These are phyloP conservation scores for Ptychodera flava DNA, from an alignment of 35 echinoderm and acorn worm species.

Conservation along the genomic window DNA sequence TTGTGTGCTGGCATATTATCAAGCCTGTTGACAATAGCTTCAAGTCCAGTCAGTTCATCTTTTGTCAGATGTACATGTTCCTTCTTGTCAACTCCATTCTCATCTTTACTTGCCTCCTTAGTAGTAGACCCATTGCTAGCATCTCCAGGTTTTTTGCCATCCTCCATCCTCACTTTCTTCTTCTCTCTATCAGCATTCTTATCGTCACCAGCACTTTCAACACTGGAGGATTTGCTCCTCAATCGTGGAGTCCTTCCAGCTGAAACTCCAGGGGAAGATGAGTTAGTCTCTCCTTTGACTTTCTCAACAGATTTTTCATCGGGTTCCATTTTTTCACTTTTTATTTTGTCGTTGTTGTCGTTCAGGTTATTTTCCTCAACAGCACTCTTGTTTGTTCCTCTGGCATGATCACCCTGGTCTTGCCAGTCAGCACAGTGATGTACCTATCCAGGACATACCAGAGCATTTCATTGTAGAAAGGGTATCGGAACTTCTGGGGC, in stretches of 20 bases:
- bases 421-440: slow-evolving; percentile 60
- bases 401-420: not conserved
- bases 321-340: not conserved
- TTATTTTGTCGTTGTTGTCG: not conserved
- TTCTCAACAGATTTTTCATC: not conserved
- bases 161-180: not conserved
- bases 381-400: not conserved
- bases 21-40: slow-evolving; percentile 36
- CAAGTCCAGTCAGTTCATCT: slow-evolving; percentile 57
- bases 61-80: slow-evolving; percentile 49
- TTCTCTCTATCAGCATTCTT: slow-evolving; percentile 25
- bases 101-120: slow-evolving; percentile 24
- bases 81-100: slow-evolving; percentile 14
- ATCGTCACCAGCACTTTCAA: not conserved
- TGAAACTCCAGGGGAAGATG: not conserved
- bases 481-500: slow-evolving; percentile 88
- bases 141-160: slow-evolving; percentile 3
- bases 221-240: not conserved
- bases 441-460: slow-evolving; percentile 91
- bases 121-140: not conserved
- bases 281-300: not conserved
- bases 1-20: slow-evolving; percentile 52
- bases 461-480: slow-evolving; percentile 90
- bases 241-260: not conserved
- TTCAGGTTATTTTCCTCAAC: not conserved